These are phyloP conservation scores for Dicerorhinus sumatrensis DNA, from an alignment of 2,113 vertebrate species.

Conservation along the genomic window DNA sequence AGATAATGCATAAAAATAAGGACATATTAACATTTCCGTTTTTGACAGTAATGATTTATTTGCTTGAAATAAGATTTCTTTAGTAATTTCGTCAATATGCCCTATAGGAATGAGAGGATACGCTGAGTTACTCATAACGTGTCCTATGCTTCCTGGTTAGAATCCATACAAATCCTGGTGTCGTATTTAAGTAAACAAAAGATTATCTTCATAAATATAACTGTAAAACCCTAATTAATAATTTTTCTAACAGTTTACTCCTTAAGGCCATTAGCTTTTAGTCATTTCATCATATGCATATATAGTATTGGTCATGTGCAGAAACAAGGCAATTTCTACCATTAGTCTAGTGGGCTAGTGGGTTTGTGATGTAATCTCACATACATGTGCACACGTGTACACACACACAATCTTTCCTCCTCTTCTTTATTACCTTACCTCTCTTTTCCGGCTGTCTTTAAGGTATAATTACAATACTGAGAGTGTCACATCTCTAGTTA, in stretches of 20 bases:
- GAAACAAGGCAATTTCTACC: not conserved
- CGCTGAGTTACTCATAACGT: not conserved
- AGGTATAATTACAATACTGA: not conserved
- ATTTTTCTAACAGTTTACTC: not conserved
- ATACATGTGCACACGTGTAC: fast-evolving
- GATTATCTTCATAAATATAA: not conserved
- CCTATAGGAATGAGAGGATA: not conserved
- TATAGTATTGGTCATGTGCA: not conserved
- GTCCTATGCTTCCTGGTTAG: constrained; percentile 8
- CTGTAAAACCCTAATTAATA: constrained; percentile 12
- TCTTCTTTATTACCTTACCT: not conserved
- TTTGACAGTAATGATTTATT: not conserved
- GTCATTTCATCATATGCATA: not conserved
- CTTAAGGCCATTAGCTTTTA: not conserved
- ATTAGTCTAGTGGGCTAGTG: not conserved
- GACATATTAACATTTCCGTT: not conserved
- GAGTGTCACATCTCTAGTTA: not conserved
- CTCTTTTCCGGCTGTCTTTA: not conserved
- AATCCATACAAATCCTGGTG: not conserved
- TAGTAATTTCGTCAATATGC: not conserved
- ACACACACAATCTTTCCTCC: not conserved
- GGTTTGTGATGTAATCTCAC: not conserved
- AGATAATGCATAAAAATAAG: not conserved
- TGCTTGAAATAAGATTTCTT: constrained; percentile 36
- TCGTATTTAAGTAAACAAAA: constrained; percentile 49